Percentiles rank a stretch among this genome's conserved stretches.
These are phyloP conservation scores for Macrophya alboannulata DNA, from an alignment of 2,888 invertebrate species.

Conservation along the genomic window DNA sequence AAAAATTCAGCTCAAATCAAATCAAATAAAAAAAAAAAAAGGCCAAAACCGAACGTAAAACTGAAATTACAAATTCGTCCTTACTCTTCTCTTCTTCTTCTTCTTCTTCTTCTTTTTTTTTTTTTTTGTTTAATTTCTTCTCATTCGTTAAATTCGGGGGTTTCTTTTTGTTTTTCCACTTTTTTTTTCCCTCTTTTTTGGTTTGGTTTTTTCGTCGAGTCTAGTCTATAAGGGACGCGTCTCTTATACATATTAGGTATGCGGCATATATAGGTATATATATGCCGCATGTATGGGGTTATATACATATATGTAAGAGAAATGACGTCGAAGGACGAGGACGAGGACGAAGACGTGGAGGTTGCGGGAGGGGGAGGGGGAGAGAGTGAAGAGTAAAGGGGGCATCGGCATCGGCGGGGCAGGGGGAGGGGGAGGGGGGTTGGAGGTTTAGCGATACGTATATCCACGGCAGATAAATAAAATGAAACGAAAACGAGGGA, in stretches of 20 bases:
- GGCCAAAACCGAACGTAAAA: not conserved
- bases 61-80: not conserved
- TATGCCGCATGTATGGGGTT: not conserved
- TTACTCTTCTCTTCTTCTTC: not conserved
- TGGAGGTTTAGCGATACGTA: conserved; percentile 31
- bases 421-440: not conserved
- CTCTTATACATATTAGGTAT: not conserved
- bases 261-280: not conserved
- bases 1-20: not conserved
- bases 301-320: not conserved
- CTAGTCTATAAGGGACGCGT: not conserved
- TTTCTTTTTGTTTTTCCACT: no score
- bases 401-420: no score
- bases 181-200: no score
- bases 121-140: not conserved
- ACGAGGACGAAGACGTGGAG: conserved; percentile 1
- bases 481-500: conserved; percentile 79
- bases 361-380: not conserved
- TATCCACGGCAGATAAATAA: conserved; percentile 75
- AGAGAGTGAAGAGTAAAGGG: not conserved
- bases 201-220: not conserved
- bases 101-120: not conserved
- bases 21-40: not conserved
- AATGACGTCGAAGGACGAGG: conserved; percentile 21
- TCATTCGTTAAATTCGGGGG: not conserved